Conservation (phyloP, 2,888 invertebrate species). For the Noctua fimbriata region DNA sequence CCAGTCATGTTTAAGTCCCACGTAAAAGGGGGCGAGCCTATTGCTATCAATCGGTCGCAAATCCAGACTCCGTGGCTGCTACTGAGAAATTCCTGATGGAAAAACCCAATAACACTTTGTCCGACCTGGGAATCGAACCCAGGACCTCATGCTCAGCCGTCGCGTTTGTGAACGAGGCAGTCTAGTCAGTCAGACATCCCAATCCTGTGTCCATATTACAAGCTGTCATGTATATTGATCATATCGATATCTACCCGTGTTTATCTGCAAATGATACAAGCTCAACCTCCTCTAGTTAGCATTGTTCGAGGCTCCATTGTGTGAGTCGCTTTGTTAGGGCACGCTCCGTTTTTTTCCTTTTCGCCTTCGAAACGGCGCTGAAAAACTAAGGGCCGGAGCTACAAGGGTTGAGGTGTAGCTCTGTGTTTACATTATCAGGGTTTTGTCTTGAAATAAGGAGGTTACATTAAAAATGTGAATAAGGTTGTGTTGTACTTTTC, state of each 20-base stretch:
- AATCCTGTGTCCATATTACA: constrained; percentile 13
- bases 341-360: constrained; percentile 87
- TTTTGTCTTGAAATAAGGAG: constrained; percentile 53
- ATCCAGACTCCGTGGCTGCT: too few species aligned
- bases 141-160: too few species aligned
- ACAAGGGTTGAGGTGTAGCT: constrained; percentile 66
- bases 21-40: too few species aligned
- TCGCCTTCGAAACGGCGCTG: constrained; percentile 83
- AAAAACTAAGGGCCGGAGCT: constrained; percentile 64
- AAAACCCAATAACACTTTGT: too few species aligned
- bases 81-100: too few species aligned
- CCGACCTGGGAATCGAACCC: too few species aligned
- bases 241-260: constrained; percentile 77
- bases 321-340: constrained; percentile 85
- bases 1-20: too few species aligned
- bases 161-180: too few species aligned
- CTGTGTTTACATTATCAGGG: constrained; percentile 63
- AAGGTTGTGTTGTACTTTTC: constrained; percentile 10
- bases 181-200: too few species aligned
- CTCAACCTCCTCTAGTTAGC: constrained; percentile 84
- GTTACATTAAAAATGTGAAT: constrained; percentile 34
- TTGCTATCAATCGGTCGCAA: too few species aligned
- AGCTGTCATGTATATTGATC: constrained; percentile 56
- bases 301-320: constrained; percentile 88
- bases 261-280: constrained; percentile 87